Base-by-base conservation (phyloP, 2,888 invertebrate species). In the Sturmia bella region DNA sequence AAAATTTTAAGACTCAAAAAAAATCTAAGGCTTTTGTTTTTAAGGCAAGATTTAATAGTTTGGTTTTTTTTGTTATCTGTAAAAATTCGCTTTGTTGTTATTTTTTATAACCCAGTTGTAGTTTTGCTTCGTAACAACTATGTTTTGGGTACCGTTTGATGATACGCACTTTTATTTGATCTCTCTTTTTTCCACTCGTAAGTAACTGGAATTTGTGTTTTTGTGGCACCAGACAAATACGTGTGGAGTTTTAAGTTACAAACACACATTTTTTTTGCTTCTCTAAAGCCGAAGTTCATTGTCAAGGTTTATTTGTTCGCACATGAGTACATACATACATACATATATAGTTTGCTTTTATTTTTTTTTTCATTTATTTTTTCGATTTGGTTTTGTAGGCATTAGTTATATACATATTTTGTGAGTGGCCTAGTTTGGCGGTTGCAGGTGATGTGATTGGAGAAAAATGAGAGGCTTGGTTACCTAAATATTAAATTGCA, bases 241-340 rank as follows among this genome's bases (percentile, higher is more conserved):
- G 17, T 63, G 63, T 63, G 19, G 63, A 2, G 41, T 41, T 59
- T 32, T 32, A 7, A 9, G 32, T 32, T 32, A 32, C 4, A 32
- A n/a, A n/a, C n/a, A n/a, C n/a, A 12, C 56, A 5, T 56, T 57
- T 13, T 15, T 59, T 41, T 41, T 19, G 57, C 27, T 32, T 45
- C 7, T 15, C 11, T 19, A 3, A 0, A 19, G 3, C 6, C n/a
- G 13, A 77, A 77, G 77, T 77, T 77, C 77, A 77, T 27, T 77
- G 77, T 77, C 77, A 77, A 75, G 66, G 66, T 43, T 24, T 19
- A 12, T 12, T n/a, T 61, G 3, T 52, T 61, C 54, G 54, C 61
- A 63, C 52, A 43, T 5, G 43, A 61, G 6, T 37, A 43, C n/a
- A n/a, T n/a, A n/a, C n/a, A n/a, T n/a, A n/a, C n/a, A n/a, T n/a